Evolutionary conservation across 2,888 invertebrate genomes (phyloP).

Genomic region (Unio delphinus): DNA sequence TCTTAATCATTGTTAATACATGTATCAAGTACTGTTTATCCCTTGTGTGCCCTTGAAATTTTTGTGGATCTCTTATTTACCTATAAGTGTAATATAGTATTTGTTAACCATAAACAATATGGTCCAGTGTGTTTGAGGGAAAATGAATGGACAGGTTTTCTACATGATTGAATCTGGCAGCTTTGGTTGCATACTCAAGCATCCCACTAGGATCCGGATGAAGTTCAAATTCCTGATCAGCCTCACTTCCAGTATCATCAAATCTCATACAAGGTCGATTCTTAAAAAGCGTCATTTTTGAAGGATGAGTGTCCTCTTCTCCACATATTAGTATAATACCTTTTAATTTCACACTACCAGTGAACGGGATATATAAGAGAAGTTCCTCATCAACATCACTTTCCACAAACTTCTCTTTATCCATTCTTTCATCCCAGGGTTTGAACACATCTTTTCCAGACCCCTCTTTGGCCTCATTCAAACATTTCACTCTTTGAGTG

Average conservation of each 20-base stretch:
- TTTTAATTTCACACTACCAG: conserved; percentile 94
- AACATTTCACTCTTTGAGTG: conserved; percentile 86
- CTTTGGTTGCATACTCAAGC: conserved; percentile 90
- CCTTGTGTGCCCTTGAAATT: too few relatives aligned
- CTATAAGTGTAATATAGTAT: too few relatives aligned
- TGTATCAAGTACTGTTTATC: too few relatives aligned
- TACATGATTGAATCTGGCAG: conserved; percentile 92
- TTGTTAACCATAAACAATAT: too few relatives aligned
- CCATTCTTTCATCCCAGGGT: conserved; percentile 88
- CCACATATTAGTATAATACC: conserved; percentile 94
- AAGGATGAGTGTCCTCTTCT: conserved; percentile 88
- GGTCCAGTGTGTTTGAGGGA: conserved; percentile 78
- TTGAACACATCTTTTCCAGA: conserved; percentile 93
- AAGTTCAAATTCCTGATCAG: conserved; percentile 93
- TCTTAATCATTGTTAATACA: too few relatives aligned
- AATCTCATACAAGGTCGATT: conserved; percentile 95
- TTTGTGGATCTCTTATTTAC: too few relatives aligned
- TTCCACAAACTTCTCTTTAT: conserved; percentile 86
- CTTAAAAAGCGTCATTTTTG: conserved; percentile 91
- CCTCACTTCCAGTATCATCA: conserved; percentile 80
- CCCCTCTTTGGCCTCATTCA: conserved; percentile 90
- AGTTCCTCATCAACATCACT: conserved; percentile 97
- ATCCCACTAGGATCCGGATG: conserved; percentile 84
- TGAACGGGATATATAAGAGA: conserved; percentile 97
- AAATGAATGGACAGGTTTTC: conserved; percentile 92